Percentiles rank a stretch among this genome's conserved stretches.
Conservation (phyloP, 2,797 vertebrate species). For the Betta splendens region DNA sequence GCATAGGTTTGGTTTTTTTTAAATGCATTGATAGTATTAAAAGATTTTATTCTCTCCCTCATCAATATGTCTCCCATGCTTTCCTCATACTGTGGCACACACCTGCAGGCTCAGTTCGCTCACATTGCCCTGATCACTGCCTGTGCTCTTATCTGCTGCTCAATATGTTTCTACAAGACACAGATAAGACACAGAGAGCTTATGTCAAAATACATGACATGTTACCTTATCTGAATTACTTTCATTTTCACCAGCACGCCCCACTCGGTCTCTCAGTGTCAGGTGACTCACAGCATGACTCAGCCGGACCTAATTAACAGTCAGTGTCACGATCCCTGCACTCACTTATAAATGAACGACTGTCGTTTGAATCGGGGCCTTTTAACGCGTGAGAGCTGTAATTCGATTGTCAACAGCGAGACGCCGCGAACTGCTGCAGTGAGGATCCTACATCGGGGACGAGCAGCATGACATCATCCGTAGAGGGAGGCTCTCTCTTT, state of each 20-base stretch:
- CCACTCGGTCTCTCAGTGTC: neutral
- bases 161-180: slow-evolving; percentile 25
- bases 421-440: neutral
- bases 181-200: slow-evolving; percentile 9
- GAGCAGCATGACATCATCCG: neutral
- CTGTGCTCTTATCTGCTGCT: slow-evolving; percentile 34
- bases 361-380: slow-evolving; percentile 7
- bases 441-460: neutral
- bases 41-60: neutral
- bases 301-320: slow-evolving; percentile 11
- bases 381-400: slow-evolving; percentile 5
- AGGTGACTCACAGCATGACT: neutral
- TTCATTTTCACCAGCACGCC: neutral
- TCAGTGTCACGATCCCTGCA: neutral
- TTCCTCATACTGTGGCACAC: slow-evolving; percentile 11
- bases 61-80: neutral
- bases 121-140: slow-evolving; percentile 28
- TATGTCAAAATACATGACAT: slow-evolving; percentile 15
- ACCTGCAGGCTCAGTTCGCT: slow-evolving; percentile 20
- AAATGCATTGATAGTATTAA: neutral
- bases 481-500: neutral
- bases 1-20: neutral
- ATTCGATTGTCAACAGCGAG: neutral
- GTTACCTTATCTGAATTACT: neutral
- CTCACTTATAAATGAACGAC: slow-evolving; percentile 7